These are phyloP conservation scores for Papilio protenor DNA, from an alignment of 2,888 invertebrate species.

Conservation along the genomic window DNA sequence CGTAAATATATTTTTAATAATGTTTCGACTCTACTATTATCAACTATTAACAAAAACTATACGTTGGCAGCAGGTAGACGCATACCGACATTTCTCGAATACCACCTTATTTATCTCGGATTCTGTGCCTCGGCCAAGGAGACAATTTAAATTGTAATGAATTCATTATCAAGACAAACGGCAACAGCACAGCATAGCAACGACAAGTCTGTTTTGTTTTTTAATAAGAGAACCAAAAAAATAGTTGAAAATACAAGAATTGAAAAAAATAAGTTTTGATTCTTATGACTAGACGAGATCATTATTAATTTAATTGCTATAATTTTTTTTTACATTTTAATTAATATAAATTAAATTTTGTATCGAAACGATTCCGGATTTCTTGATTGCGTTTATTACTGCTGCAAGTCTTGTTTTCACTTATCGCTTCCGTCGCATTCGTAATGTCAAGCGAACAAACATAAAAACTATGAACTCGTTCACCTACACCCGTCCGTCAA, in stretches of 20 bases:
- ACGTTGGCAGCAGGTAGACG: slow-evolving; percentile 33
- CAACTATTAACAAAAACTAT: slow-evolving; percentile 6
- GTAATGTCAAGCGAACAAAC: not conserved
- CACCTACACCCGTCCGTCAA: slow-evolving; percentile 27
- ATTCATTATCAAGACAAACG: not conserved
- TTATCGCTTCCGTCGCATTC: slow-evolving; percentile 1
- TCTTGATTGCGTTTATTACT: not conserved
- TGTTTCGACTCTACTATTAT: not conserved
- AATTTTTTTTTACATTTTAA: not conserved
- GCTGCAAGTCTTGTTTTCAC: not conserved
- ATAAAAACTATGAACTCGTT: slow-evolving; percentile 19
- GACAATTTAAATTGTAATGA: not conserved
- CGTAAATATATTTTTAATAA: not conserved
- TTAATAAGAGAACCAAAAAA: not conserved
- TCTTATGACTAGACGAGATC: not conserved
- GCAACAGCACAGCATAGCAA: not conserved
- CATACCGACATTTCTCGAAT: slow-evolving; percentile 46
- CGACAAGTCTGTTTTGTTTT: not conserved
- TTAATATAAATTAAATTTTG: too few relatives aligned
- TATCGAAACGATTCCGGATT: not conserved
- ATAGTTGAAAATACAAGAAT: not conserved
- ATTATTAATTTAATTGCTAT: not conserved
- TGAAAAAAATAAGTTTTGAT: not conserved
- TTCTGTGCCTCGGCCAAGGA: slow-evolving; percentile 28
- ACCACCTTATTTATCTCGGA: slow-evolving; percentile 41